Conservation (phyloP, 2,113 vertebrate genomes). For the Limanda limanda region DNA sequence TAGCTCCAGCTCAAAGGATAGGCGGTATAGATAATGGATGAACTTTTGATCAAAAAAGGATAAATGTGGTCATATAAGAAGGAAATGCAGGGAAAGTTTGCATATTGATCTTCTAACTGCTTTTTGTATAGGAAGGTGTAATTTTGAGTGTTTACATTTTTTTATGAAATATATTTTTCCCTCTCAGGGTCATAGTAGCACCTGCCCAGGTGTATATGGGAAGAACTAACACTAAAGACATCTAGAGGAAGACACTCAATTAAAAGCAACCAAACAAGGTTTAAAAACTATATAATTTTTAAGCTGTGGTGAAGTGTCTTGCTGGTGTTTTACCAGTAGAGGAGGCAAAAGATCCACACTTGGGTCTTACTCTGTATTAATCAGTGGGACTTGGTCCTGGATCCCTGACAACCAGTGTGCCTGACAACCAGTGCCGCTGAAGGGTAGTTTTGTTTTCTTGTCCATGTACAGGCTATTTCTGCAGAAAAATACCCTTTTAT, state of each 20-base stretch:
- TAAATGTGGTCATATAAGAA: too few relatives aligned
- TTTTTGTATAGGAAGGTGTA: too few relatives aligned
- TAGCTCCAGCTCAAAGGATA: too few relatives aligned
- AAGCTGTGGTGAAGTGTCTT: background rate
- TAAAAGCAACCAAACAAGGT: background rate
- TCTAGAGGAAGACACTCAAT: background rate
- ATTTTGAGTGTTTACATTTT: background rate
- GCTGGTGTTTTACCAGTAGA: slow-evolving; percentile 60
- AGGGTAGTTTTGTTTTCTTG: background rate
- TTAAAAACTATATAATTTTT: background rate
- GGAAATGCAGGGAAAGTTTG: too few relatives aligned
- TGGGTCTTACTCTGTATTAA: background rate
- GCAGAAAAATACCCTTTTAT: background rate
- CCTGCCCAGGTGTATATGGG: background rate
- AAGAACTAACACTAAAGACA: background rate
- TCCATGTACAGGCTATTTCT: background rate
- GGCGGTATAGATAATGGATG: too few relatives aligned
- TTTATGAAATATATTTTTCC: too few relatives aligned
- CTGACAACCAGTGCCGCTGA: background rate
- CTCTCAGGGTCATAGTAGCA: background rate
- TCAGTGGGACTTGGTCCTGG: background rate
- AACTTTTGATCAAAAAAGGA: too few relatives aligned
- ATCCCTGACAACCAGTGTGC: background rate
- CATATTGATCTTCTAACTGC: too few relatives aligned
- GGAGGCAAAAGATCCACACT: slow-evolving; percentile 35